Base-by-base conservation (phyloP, 2,797 vertebrate genomes). In the Chelidonichthys spinosus region DNA sequence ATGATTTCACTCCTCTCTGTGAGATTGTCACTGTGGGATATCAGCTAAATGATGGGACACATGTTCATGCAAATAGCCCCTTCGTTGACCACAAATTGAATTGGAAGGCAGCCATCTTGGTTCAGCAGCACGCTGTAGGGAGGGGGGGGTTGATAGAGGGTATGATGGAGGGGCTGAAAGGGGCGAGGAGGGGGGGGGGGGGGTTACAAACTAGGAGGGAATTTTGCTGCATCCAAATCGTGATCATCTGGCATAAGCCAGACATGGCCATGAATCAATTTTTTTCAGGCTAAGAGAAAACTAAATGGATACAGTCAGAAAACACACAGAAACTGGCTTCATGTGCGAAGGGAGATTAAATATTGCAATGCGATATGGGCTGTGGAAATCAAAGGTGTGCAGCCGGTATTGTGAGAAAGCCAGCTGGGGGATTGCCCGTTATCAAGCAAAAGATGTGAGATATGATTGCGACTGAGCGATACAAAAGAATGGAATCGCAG, bases 41-140 rank as follows among this genome's bases (percentile, higher is more conserved):
- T 86, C 86, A 66, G 83, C 80, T 90, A 88, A 92, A 91, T 67
- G 81, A 87, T 83, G 80, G 76, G 70, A 92, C 90, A 90, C 91
- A 87, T 90, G 92, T 91, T 92, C 81, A 88, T 83, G 92, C 85
- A 93, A 93, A 91, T 90, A 83, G 89, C 73, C 86, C 65, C 79
- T 90, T 82, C 49, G 58, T 83, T 92, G 90, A 90, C 87, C 85
- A 67, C 85, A 92, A 90, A 91, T 90, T 90, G 88, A 91, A 74
- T 90, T 93, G 91, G 93, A 92, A 76, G 73, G 79, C 69, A 86
- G 90, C 90, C 89, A 90, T 91, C 82, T 90, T 92, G 88, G 69
- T 87, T 89, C 72, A 86, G 80, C 67, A 67, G 80, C 42, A 42
- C 82, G 65, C 79, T 83, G 85, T 36, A 0, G 82, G 69, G 65